Evolutionary conservation across 2,797 vertebrate genomes (phyloP).

Genomic region (Echeneis naucrates): DNA sequence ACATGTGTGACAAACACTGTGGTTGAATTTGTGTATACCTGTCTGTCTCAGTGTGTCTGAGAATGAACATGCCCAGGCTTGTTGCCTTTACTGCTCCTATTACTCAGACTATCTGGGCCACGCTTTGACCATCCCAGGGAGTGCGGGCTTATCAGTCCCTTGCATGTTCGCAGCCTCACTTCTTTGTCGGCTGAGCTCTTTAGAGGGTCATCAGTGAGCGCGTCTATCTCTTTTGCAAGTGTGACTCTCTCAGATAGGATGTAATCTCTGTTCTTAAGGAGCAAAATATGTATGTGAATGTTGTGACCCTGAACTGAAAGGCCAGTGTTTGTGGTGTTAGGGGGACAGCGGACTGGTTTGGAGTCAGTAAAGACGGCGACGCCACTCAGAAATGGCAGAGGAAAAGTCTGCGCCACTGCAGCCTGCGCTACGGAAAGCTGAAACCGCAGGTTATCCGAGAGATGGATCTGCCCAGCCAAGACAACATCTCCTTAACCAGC

Average conservation of each 20-base stretch:
- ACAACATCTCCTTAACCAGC: constrained; percentile 97
- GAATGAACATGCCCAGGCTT: constrained; percentile 67
- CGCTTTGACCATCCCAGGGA: constrained; percentile 31
- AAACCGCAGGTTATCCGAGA: constrained; percentile 96
- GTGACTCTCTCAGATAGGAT: constrained; percentile 7
- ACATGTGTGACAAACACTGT: constrained; percentile 17
- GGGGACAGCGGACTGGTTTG: constrained; percentile 99
- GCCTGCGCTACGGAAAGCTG: constrained; percentile 95
- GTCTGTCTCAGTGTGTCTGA: constrained; percentile 48
- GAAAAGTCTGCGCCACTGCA: constrained; percentile 98
- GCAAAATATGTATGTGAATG: constrained; percentile 15
- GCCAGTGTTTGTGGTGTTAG: constrained; percentile 79
- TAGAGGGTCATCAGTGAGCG: constrained; percentile 1
- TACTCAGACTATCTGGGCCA: constrained; percentile 37
- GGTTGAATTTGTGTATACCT: constrained; percentile 25
- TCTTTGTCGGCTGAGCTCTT: constrained; percentile 15
- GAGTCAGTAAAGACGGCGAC: constrained; percentile 95
- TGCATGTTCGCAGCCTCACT: constrained; percentile 27
- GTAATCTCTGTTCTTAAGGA: constrained; percentile 1
- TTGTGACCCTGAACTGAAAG: constrained; percentile 39
- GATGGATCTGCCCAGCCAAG: constrained; percentile 97
- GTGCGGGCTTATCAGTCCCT: constrained; percentile 36
- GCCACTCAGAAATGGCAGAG: constrained; percentile 98
- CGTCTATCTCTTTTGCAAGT: constrained; percentile 25
- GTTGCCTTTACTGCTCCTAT: constrained; percentile 46